Base-by-base conservation (phyloP, 2,113 vertebrate species). In the Odontophorus gujanensis region DNA sequence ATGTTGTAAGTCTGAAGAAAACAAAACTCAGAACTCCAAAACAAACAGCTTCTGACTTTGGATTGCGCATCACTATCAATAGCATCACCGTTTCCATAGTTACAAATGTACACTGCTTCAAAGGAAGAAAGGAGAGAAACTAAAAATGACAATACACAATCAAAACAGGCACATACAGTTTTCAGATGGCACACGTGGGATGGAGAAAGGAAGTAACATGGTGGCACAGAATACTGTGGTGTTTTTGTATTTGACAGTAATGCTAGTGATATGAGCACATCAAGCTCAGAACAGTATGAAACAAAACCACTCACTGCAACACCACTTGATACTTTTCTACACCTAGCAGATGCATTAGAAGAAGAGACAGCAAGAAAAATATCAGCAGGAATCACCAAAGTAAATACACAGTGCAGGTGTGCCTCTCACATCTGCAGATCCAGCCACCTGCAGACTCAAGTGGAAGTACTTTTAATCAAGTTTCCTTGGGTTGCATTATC, bases 21-120 rank as follows among this genome's bases (percentile, higher is more conserved):
- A 87, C 67, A 81, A 95, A 88, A 61, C 47, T 63, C 71, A 43
- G 32, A 92, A 96, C 85, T 91, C 68, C 55, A 74, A 95, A 94
- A 42, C 65, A 93, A 94, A 42, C 65, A 93, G 47, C 51, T 92
- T 90, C 85, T 95, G 69, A 47, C 76, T 94, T 24, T 0, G 3
- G 58, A 77, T n/a, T 34, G 62, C 45, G 92, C 67, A 26, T 93
- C 92, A 95, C 73, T 90, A 85, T 93, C 87, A 89, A 93, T 75
- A 91, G 94, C 94, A 94, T 96, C 91, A 93, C 83, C 81, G 93
- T 96, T 96, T 96, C 95, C 94, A 97, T 96, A 95, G 96, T 75
- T 95, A 97, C 96, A 94, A 95, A 96, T 73, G 90, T 76, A 95
- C 91, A 88, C 69, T 79, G 92, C 66, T 94, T 90, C 66, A 94